Base-by-base conservation (phyloP, 2,888 invertebrate genomes). In the Rutpela maculata region DNA sequence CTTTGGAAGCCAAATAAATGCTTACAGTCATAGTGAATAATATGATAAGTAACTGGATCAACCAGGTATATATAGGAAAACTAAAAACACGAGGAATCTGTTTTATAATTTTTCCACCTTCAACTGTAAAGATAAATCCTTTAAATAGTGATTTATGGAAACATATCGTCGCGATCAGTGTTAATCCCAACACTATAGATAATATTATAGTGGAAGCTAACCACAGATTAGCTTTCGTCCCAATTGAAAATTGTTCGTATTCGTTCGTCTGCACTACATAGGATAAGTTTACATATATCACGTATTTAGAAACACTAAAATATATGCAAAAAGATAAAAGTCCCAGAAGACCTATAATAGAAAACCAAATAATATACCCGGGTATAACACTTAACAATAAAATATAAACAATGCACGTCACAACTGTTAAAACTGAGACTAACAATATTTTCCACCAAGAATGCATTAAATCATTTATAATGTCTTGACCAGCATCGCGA, bases 361-460 rank as follows among this genome's bases (percentile, higher is more conserved):
- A 67, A 55, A 67, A 67, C 55, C 67, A 67, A 50, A 67, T 55
- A 5, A n/a, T 50, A n/a, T 2, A 55, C 9, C 12, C 10, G 10
- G 67, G 50, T n/a, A 67, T 15, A 19, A 9, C 4, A n/a, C 15
- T 55, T 55, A 67, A 55, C 3, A 67, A 1, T 15, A 67, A 55
- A 9, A 72, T n/a, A 19, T 62, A 72, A n/a, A 72, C 35, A 19
- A 72, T 22, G 43, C 62, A 43, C 12, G 38, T 10, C n/a, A 72
- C 35, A 50, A 50, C 17, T 11, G 60, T 35, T n/a, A 63, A 6
- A n/a, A 50, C 18, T 10, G 35, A 50, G 1, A 19, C 26, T 17
- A 74, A 17, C 1, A 43, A 1, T n/a, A 74, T 59, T 31, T 19
- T 56, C 74, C 74, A 74, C 74, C 74, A 74, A 7, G 38, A 67